Evolutionary conservation across 2,797 vertebrate genomes (phyloP).

Genomic region (Poliocrania exsul): DNA sequence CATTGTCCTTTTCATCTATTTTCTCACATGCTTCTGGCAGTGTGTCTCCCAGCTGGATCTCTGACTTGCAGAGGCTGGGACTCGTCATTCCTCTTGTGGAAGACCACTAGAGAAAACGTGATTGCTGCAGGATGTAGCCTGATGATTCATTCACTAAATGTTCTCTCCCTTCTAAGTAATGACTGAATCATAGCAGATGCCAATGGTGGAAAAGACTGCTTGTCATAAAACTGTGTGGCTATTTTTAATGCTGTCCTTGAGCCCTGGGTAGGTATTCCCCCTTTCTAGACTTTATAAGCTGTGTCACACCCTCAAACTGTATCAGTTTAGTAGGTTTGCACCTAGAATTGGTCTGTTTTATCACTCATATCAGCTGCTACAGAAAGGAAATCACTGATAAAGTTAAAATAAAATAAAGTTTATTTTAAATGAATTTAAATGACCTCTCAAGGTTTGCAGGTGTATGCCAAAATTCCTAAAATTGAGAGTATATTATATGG

Average conservation of each 20-base stretch:
- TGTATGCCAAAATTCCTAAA: neutral
- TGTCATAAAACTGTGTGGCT: neutral
- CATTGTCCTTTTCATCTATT: neutral
- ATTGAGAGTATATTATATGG: neutral
- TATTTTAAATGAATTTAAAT: neutral
- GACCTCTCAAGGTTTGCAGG: neutral
- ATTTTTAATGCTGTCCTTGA: neutral
- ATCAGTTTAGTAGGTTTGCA: neutral
- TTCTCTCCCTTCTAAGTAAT: neutral
- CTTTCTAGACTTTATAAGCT: neutral
- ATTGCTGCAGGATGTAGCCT: neutral
- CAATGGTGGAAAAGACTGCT: neutral
- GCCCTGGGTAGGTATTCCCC: neutral
- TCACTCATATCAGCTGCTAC: neutral
- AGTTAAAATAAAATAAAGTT: neutral
- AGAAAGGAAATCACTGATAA: neutral
- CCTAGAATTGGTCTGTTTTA: neutral
- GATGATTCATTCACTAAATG: slow-evolving; percentile 14
- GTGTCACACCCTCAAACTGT: neutral
- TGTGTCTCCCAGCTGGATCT: neutral
- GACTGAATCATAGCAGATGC: neutral
- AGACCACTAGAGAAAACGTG: neutral
- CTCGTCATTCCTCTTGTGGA: neutral
- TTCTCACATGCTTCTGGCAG: neutral
- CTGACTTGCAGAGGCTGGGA: neutral